phyloP scores from a whole-genome alignment of 2,113 vertebrate species.

The Callocephalon fimbriatum region DNA sequence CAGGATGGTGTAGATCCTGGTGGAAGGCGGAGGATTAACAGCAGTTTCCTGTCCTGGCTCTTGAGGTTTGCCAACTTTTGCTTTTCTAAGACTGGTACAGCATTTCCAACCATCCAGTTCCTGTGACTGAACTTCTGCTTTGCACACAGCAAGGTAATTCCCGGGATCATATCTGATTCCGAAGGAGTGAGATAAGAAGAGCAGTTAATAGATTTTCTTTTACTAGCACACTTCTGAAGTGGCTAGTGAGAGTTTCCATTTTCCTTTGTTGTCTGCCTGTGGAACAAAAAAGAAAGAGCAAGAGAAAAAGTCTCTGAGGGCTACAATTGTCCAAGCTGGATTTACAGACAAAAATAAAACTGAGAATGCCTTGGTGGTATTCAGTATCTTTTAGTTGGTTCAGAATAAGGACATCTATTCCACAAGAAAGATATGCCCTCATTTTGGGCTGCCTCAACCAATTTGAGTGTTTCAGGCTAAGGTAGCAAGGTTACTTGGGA shows the following conservation, averaged over 20 bases:
- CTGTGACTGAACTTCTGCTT: neutral
- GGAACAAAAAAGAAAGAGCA: neutral
- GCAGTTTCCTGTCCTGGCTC: too few species aligned
- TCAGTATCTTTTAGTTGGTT: neutral
- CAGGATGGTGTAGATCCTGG: too few species aligned
- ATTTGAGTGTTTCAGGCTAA: neutral
- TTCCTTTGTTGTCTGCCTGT: neutral
- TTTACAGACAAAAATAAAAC: neutral
- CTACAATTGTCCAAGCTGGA: neutral
- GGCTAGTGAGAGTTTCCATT: neutral
- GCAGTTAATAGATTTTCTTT: constrained; percentile 19
- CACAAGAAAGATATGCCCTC: neutral
- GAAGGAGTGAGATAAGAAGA: neutral
- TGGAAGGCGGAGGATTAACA: too few species aligned
- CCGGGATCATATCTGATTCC: constrained; percentile 3
- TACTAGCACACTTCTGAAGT: neutral
- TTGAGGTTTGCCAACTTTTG: neutral
- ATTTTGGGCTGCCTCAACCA: neutral
- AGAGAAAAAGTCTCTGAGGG: neutral
- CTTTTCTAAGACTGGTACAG: neutral
- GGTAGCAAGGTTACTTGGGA: neutral
- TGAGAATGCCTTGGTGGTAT: neutral
- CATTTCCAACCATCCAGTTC: neutral
- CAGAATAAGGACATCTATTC: neutral
- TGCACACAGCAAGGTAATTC: neutral